Conservation (phyloP, 2,797 vertebrate genomes). For the Notolabrus celidotus region DNA sequence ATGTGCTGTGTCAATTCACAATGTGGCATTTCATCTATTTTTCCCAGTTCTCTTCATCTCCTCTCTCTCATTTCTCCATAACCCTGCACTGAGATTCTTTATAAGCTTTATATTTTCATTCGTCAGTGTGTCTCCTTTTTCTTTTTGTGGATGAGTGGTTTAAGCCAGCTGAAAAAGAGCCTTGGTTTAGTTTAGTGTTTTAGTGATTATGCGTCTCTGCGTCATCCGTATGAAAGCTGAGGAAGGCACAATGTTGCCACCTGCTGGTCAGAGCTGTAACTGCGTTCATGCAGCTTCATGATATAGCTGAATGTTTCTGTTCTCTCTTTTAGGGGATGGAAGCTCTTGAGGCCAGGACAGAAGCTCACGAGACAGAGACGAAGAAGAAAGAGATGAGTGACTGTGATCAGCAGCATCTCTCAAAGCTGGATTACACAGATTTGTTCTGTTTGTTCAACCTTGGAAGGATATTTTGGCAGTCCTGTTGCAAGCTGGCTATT, state of each 20-base stretch:
- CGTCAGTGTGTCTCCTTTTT: conserved; percentile 27
- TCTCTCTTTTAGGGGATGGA: conserved; percentile 62
- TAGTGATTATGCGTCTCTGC: conserved; percentile 26
- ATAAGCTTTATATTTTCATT: conserved; percentile 43
- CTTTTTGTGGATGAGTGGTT: conserved; percentile 34
- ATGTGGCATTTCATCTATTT: conserved; percentile 26
- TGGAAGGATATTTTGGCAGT: conserved; percentile 69
- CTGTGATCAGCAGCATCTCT: conserved; percentile 57
- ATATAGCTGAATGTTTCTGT: conserved; percentile 1
- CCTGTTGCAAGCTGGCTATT: conserved; percentile 50
- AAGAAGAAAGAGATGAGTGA: conserved; percentile 48
- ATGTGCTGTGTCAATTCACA: conserved; percentile 14
- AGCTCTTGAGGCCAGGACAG: conserved; percentile 61
- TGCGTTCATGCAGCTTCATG: conserved; percentile 3
- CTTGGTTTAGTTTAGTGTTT: conserved; percentile 34
- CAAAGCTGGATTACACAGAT: conserved; percentile 69
- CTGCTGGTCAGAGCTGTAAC: conserved; percentile 52
- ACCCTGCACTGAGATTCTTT: conserved; percentile 16
- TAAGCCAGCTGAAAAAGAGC: conserved; percentile 52
- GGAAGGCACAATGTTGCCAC: conserved; percentile 61
- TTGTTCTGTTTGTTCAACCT: conserved; percentile 60
- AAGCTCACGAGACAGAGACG: conserved; percentile 47
- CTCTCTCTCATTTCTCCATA: conserved; percentile 10
- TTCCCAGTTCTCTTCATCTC: conserved; percentile 22
- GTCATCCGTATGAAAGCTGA: neutral